These are phyloP conservation scores for Acleris laterana DNA, from an alignment of 2,888 invertebrate species.

Conservation along the genomic window DNA sequence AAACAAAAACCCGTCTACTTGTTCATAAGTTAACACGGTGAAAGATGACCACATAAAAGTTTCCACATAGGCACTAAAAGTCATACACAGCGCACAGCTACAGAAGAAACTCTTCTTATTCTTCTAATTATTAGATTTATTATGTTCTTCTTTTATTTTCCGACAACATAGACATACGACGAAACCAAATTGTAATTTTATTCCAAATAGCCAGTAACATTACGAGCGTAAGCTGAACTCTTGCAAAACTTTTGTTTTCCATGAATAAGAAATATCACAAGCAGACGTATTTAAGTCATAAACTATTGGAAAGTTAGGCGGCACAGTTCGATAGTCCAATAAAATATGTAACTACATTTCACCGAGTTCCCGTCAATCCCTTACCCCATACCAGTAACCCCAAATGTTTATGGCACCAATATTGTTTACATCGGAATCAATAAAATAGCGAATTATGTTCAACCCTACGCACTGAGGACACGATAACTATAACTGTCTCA, in stretches of 20 bases:
- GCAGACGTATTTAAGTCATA: slow-evolving; percentile 20
- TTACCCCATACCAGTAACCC: slow-evolving; percentile 42
- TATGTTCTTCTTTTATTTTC: too few relatives aligned
- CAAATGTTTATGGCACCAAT: slow-evolving; percentile 47
- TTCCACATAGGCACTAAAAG: too few relatives aligned
- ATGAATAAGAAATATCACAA: slow-evolving; percentile 31
- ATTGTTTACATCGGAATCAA: slow-evolving; percentile 61
- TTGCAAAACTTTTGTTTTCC: slow-evolving; percentile 14
- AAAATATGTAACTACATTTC: slow-evolving; percentile 42
- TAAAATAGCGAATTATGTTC: slow-evolving; percentile 56
- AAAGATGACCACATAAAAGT: too few relatives aligned
- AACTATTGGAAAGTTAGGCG: slow-evolving; percentile 33
- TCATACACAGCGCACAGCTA: too few relatives aligned
- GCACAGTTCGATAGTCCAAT: slow-evolving; percentile 41
- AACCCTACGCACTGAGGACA: slow-evolving; percentile 43
- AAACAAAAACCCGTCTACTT: too few relatives aligned
- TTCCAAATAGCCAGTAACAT: slow-evolving; percentile 11
- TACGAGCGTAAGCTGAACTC: slow-evolving; percentile 6
- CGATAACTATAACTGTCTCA: slow-evolving; percentile 43
- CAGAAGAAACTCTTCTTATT: too few relatives aligned
- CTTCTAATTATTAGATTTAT: too few relatives aligned
- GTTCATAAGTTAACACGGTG: too few relatives aligned
- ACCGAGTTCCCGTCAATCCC: slow-evolving; percentile 39
- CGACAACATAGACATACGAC: too few relatives aligned
- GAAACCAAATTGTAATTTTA: neutral